phyloP scores from a whole-genome alignment of 2,113 vertebrate species.

The Sander lucioperca region DNA sequence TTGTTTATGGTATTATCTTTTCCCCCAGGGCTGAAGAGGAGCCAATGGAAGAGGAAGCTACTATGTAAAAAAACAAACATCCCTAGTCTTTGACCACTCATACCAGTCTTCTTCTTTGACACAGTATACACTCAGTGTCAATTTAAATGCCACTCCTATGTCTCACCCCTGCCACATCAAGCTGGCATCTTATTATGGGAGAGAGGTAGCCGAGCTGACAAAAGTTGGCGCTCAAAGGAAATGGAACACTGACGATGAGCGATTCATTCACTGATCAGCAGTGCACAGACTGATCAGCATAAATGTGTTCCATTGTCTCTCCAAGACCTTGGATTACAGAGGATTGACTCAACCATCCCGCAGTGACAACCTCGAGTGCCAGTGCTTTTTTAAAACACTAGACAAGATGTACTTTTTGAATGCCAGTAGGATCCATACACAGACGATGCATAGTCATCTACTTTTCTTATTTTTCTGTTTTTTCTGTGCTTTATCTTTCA shows the following conservation, averaged over 20 bases:
- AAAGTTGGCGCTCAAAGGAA: slow-evolving; percentile 40
- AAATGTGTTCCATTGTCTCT: slow-evolving; percentile 23
- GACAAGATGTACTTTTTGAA: slow-evolving; percentile 48
- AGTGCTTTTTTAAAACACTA: slow-evolving; percentile 79
- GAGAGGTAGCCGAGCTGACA: slow-evolving; percentile 27
- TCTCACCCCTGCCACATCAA: slow-evolving; percentile 77
- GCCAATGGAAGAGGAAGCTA: slow-evolving; percentile 96
- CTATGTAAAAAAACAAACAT: slow-evolving; percentile 87
- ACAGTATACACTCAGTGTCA: slow-evolving; percentile 77
- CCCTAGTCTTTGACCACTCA: slow-evolving; percentile 74
- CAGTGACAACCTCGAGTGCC: slow-evolving; percentile 65
- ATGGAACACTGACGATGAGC: slow-evolving; percentile 54
- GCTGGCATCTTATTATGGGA: slow-evolving; percentile 50
- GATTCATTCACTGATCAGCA: slow-evolving; percentile 19
- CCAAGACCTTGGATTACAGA: slow-evolving; percentile 20
- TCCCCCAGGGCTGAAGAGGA: slow-evolving; percentile 90
- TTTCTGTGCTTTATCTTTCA: slow-evolving; percentile 51
- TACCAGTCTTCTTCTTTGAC: slow-evolving; percentile 80
- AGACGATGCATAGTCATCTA: slow-evolving; percentile 27
- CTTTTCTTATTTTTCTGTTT: slow-evolving; percentile 37
- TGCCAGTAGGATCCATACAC: slow-evolving; percentile 35
- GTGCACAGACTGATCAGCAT: slow-evolving; percentile 37
- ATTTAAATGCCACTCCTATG: slow-evolving; percentile 66
- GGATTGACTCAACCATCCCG: slow-evolving; percentile 18
- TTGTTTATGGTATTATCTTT: neutral